Conservation (phyloP, 1,140 invertebrate species). For the Globodera ellingtonae region DNA sequence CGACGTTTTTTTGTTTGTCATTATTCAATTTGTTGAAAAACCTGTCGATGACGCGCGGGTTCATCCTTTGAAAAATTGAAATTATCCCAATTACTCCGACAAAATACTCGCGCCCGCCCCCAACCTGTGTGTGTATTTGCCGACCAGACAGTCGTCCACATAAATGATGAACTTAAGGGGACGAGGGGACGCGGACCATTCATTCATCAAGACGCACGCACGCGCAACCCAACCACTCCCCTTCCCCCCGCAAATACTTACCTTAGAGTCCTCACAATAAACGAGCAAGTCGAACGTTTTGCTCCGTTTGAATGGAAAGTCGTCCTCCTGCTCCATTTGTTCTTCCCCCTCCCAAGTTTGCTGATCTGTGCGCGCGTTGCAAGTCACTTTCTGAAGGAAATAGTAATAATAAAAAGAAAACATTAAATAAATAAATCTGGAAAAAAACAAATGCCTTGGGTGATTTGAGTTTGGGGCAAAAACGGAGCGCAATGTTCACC, state of each 20-base stretch:
- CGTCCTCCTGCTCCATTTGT: conserved; percentile 24
- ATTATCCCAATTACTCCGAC: background rate
- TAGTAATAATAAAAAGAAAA: too few relatives aligned
- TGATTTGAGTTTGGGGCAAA: conserved; percentile 17
- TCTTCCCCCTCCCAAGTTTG: conserved; percentile 52
- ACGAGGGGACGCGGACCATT: background rate
- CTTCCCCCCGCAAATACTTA: background rate
- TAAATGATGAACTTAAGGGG: conserved; percentile 53
- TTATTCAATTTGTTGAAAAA: background rate
- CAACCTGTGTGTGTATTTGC: conserved; percentile 53
- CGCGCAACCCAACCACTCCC: background rate
- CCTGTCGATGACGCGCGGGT: conserved; percentile 54
- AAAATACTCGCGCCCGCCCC: background rate
- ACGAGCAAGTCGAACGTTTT: conserved; percentile 59
- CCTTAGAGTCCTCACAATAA: conserved; percentile 57
- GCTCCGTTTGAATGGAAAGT: conserved; percentile 55
- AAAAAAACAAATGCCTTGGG: conserved; percentile 21
- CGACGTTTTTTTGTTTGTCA: too few relatives aligned
- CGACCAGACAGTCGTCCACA: conserved; percentile 60
- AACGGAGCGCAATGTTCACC: conserved; percentile 11
- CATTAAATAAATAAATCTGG: background rate
- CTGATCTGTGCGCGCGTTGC: conserved; percentile 40
- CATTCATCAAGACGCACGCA: background rate
- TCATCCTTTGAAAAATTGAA: conserved; percentile 12
- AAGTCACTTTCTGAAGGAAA: conserved; percentile 52